Evolutionary conservation across 2,888 invertebrate genomes (phyloP), one percentile per base, ranked within the genome.

Genomic region (Syrista parreyssii): DNA sequence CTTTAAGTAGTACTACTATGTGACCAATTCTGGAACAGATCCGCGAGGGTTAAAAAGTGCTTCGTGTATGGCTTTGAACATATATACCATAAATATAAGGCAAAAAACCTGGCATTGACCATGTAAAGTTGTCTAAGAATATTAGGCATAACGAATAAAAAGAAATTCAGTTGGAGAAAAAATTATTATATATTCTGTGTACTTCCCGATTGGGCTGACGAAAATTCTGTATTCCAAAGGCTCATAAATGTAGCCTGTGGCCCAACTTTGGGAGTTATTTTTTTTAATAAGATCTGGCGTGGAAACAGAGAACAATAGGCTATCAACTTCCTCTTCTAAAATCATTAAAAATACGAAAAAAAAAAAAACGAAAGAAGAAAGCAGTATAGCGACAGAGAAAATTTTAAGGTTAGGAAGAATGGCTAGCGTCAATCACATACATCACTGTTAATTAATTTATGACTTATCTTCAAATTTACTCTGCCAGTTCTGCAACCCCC

Each of bases 381-480:
- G 12, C 34, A 30, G 40, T 33, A 12, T 71, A 71, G 71, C 71
- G 71, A 71, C 11, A 71, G 23, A 71, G 11, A 11, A 71, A 71
- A 71, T 73, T 33, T 73, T 12, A 12, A 73, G 73, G 4, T 73
- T 73, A 73, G 33, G 73, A 34, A 4, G 33, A 40, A 33, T 33
- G 33, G 34, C 12, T 73, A 73, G 73, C 33, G 73, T 3, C 73
- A 34, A 73, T 34, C 73, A 40, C 71, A 71, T 71, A 23, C 71
- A 71, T 71, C 71, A 71, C 73, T 31, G 73, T 73, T 73, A 33
- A 73, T 73, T 34, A 73, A 73, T 73, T 3, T 33, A 33, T 73
- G 34, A 73, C 73, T 73, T 73, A 73, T 40, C 73, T 73, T 73
- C 73, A 73, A 73, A 73, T n/a, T 4, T 11, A 73, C 73, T 73